Conservation (phyloP, 2,113 vertebrate species). For the Penelope pileata region DNA sequence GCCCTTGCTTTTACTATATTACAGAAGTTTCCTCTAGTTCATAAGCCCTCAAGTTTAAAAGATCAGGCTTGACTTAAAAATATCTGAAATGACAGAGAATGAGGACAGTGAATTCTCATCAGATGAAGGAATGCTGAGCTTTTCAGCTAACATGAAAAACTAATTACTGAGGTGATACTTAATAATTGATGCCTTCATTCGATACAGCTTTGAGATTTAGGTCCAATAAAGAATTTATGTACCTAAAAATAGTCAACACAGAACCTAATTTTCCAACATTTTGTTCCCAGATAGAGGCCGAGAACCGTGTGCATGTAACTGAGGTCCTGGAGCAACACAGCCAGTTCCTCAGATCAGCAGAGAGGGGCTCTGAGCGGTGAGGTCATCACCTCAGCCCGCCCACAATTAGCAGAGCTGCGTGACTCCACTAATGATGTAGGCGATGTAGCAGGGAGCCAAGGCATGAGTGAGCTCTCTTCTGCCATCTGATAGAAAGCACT, state of each 20-base stretch:
- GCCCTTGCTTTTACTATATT: not conserved
- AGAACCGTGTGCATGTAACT: not conserved
- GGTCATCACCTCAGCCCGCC: not conserved
- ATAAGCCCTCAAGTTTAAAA: slow-evolving; percentile 18
- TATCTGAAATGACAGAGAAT: slow-evolving; percentile 32
- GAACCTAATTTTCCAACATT: not conserved
- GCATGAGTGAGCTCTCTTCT: not conserved
- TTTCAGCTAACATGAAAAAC: slow-evolving; percentile 44
- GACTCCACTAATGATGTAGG: not conserved
- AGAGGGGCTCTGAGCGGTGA: not conserved
- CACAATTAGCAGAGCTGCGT: not conserved
- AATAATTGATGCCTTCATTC: slow-evolving; percentile 56
- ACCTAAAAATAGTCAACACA: slow-evolving; percentile 50
- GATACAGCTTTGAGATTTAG: slow-evolving; percentile 27
- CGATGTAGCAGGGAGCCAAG: not conserved
- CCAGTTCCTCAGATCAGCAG: not conserved
- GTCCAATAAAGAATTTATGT: slow-evolving; percentile 48
- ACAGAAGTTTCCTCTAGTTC: slow-evolving; percentile 27
- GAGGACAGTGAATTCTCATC: slow-evolving; percentile 10
- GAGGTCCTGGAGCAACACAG: not conserved
- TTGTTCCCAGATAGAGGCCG: not conserved
- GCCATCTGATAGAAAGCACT: not conserved
- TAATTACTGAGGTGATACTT: slow-evolving; percentile 41
- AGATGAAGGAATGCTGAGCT: slow-evolving; percentile 19
- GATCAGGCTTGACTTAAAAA: slow-evolving; percentile 25